Evolutionary conservation across 2,888 invertebrate species (phyloP).

Genomic region (Nyleta sp.): DNA sequence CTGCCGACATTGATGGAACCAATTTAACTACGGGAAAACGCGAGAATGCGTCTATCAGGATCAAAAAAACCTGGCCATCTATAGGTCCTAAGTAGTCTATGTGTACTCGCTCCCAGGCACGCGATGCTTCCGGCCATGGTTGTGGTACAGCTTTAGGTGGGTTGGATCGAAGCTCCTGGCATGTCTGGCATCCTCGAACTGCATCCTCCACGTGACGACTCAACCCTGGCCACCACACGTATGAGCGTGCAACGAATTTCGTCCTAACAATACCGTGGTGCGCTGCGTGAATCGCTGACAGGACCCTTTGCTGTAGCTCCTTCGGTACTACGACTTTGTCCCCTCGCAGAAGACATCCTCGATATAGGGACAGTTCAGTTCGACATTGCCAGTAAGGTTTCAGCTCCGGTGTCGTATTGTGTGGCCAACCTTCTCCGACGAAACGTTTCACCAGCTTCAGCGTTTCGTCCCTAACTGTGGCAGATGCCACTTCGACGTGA

Average conservation of each 20-base stretch:
- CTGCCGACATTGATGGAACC: slow-evolving; percentile 11
- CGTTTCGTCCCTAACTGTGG: not conserved
- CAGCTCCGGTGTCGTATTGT: not conserved
- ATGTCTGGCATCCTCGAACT: not conserved
- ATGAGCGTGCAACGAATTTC: slow-evolving; percentile 66
- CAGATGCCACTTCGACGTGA: not conserved
- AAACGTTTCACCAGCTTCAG: not conserved
- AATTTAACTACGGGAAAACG: slow-evolving; percentile 6
- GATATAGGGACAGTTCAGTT: not conserved
- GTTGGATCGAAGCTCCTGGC: not conserved
- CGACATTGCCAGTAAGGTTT: slow-evolving; percentile 8
- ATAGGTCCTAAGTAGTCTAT: slow-evolving; percentile 10
- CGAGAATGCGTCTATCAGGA: slow-evolving; percentile 20
- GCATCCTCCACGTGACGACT: slow-evolving; percentile 60
- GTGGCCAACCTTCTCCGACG: slow-evolving; percentile 25
- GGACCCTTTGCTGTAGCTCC: too few relatives aligned
- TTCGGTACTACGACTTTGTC: not conserved
- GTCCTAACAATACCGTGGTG: slow-evolving; percentile 38
- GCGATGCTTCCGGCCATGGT: not conserved
- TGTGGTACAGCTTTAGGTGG: not conserved
- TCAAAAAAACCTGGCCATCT: not conserved
- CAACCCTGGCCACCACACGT: slow-evolving; percentile 66
- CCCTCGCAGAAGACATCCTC: slow-evolving; percentile 2
- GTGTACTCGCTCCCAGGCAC: slow-evolving; percentile 18
- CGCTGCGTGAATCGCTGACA: too few relatives aligned